Percentiles rank a stretch among this genome's conserved stretches.
Conservation (phyloP, 2,797 vertebrate species). For the Artibeus lituratus region DNA sequence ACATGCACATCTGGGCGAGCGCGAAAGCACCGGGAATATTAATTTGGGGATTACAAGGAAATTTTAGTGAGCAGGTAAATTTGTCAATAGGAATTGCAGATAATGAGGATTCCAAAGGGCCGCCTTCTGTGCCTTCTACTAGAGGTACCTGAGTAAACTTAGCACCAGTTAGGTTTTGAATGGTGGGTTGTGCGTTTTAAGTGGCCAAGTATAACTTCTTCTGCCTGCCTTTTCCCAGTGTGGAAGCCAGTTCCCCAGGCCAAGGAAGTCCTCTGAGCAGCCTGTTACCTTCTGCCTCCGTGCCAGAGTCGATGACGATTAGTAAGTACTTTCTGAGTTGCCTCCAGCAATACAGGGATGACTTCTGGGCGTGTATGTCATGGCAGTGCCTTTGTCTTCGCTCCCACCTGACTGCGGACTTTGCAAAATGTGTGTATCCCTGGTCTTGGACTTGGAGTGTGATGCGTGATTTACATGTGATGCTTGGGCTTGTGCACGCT, state of each 20-base stretch:
- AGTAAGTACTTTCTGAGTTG: slow-evolving; percentile 85
- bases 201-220: neutral
- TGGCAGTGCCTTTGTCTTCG: too few relatives aligned
- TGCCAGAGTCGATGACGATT: slow-evolving; percentile 95
- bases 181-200: neutral
- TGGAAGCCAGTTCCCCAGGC: slow-evolving; percentile 86
- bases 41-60: neutral
- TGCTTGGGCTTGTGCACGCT: accelerated
- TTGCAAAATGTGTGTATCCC: neutral
- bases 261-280: slow-evolving; percentile 81
- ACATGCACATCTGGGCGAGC: neutral
- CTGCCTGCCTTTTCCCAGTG: slow-evolving; percentile 80
- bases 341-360: neutral
- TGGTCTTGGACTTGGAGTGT: neutral
- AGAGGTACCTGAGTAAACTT: accelerated
- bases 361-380: accelerated
- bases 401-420: accelerated
- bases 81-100: neutral
- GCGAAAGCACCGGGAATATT: accelerated
- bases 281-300: slow-evolving; percentile 83
- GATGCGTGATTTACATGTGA: neutral
- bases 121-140: neutral
- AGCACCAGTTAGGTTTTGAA: neutral
- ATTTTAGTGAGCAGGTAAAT: neutral
- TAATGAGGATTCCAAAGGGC: neutral